Evolutionary conservation across 2,113 vertebrate species (phyloP).

Genomic region (Oncorhynchus clarkii): DNA sequence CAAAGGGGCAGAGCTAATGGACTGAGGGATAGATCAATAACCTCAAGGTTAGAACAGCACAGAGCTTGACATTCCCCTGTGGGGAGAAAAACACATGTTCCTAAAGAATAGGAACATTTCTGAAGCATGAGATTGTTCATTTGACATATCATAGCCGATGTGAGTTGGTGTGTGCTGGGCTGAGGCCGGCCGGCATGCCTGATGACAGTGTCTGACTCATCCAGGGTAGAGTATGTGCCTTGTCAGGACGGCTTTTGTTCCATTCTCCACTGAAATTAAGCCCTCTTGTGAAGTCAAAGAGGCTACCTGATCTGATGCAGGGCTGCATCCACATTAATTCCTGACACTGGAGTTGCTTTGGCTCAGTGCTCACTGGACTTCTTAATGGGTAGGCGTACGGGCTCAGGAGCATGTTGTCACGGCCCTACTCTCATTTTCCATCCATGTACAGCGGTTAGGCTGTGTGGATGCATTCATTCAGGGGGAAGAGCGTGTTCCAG

Average conservation of each 20-base stretch:
- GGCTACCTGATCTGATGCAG: conserved; percentile 41
- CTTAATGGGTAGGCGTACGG: conserved; percentile 42
- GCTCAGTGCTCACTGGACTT: conserved; percentile 50
- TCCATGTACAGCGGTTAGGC: conserved; percentile 36
- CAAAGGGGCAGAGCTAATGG: too few relatives aligned
- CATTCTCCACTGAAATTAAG: conserved; percentile 48
- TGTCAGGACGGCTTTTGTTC: conserved; percentile 61
- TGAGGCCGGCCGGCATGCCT: not conserved
- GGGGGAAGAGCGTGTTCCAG: conserved; percentile 46
- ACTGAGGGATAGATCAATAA: too few relatives aligned
- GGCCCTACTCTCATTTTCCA: conserved; percentile 62
- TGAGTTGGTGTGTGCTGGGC: conserved; percentile 10
- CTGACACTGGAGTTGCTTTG: conserved; percentile 34
- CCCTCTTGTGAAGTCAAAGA: conserved; percentile 49
- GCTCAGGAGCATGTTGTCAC: conserved; percentile 42
- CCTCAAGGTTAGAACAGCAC: too few relatives aligned
- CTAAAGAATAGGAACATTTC: not conserved
- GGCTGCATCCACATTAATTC: conserved; percentile 63
- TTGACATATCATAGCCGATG: too few relatives aligned
- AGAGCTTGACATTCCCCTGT: too few relatives aligned
- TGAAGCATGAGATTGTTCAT: conserved; percentile 9
- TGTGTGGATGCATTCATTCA: conserved; percentile 67
- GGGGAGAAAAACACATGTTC: too few relatives aligned
- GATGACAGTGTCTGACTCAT: conserved; percentile 61
- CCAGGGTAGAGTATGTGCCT: conserved; percentile 48